These are phyloP conservation scores for Idaea aversata DNA, from an alignment of 2,888 invertebrate species.

Conservation along the genomic window DNA sequence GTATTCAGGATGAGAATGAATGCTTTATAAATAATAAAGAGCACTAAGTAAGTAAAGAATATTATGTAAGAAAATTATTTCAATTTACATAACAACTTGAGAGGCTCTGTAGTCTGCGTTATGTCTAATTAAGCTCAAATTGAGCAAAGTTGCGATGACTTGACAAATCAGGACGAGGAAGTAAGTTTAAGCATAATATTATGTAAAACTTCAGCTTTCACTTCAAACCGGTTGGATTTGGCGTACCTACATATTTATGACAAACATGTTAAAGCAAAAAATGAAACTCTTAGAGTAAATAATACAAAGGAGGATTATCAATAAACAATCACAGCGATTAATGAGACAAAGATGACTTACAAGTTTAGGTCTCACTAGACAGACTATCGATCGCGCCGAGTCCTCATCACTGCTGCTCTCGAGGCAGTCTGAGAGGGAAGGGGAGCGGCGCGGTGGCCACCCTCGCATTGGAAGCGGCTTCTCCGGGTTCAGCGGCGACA, in stretches of 20 bases:
- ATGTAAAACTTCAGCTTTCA: conserved; percentile 43
- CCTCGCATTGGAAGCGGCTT: conserved; percentile 43
- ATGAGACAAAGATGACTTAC: conserved; percentile 47
- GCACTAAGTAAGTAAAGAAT: neutral
- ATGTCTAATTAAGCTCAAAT: neutral
- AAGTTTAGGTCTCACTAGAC: conserved; percentile 70
- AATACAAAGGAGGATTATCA: neutral
- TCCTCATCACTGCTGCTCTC: conserved; percentile 73
- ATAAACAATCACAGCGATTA: neutral
- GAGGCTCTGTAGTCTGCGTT: neutral
- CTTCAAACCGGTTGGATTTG: conserved; percentile 33
- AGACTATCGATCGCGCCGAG: conserved; percentile 70
- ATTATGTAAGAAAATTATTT: neutral
- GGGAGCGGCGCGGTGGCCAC: conserved; percentile 64
- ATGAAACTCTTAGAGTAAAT: neutral
- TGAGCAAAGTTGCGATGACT: conserved; percentile 13
- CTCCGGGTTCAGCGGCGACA: conserved; percentile 42
- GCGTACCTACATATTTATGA: conserved; percentile 8
- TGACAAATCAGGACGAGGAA: conserved; percentile 11
- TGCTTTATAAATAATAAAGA: neutral
- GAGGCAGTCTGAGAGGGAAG: conserved; percentile 74
- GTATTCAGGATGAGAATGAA: neutral
- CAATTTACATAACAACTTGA: conserved; percentile 2
- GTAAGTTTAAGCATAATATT: conserved; percentile 30
- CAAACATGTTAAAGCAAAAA: neutral